phyloP scores from a whole-genome alignment of 2,797 vertebrate species.

The Enteromius viviparus region DNA sequence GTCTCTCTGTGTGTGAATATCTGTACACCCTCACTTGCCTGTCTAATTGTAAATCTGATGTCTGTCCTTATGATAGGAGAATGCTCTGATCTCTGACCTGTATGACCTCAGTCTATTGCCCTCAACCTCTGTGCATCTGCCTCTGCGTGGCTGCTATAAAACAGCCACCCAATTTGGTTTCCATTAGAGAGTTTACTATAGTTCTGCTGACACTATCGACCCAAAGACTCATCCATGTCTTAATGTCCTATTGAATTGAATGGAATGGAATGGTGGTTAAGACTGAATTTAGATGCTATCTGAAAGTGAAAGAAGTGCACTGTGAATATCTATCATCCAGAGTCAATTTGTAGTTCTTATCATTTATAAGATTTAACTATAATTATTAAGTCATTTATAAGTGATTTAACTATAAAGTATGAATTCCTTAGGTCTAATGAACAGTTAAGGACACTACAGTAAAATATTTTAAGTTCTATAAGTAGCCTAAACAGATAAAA shows the following conservation, averaged over 20 bases:
- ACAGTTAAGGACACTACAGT: background rate
- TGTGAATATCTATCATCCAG: background rate
- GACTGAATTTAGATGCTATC: constrained; percentile 22
- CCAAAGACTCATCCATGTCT: constrained; percentile 32
- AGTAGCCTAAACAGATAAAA: background rate
- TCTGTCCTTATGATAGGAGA: constrained; percentile 53
- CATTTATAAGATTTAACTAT: too few relatives aligned
- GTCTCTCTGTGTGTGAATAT: background rate
- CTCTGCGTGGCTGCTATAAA: constrained; percentile 44
- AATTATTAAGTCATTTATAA: too few relatives aligned
- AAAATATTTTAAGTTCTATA: background rate
- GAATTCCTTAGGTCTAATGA: background rate
- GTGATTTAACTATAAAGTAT: background rate
- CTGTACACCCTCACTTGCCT: constrained; percentile 10
- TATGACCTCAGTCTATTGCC: constrained; percentile 55
- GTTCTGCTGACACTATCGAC: constrained; percentile 50
- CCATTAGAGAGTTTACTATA: constrained; percentile 49
- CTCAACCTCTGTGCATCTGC: constrained; percentile 42
- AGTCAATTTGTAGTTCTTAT: background rate
- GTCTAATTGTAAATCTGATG: constrained; percentile 56
- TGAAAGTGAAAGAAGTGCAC: constrained; percentile 25
- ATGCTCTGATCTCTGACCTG: constrained; percentile 59
- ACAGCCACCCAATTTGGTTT: constrained; percentile 57
- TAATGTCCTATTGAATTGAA: constrained; percentile 41
- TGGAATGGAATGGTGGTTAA: constrained; percentile 3